A percentile compares a stretch with the other conserved stretches of the same genome.
Conservation (phyloP, 2,113 vertebrate genomes). For the human region DNA sequence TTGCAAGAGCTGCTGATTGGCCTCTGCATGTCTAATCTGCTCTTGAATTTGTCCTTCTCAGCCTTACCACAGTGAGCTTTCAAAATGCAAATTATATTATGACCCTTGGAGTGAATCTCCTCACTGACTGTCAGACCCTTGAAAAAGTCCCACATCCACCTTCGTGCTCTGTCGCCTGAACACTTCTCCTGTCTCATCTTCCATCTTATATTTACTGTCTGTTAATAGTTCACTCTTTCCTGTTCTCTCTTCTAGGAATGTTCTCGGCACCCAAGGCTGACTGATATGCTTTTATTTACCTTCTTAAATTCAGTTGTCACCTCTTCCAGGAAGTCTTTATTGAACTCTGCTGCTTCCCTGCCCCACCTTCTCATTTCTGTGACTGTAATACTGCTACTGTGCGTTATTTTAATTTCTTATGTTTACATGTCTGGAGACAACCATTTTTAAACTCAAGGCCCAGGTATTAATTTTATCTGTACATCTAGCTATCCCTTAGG, state of each 20-base stretch:
- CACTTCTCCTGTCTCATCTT: not conserved
- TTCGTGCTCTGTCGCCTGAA: rapidly evolving
- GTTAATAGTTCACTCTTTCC: not conserved
- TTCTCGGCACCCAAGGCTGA: not conserved
- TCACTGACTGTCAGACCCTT: not conserved
- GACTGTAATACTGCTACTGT: not conserved
- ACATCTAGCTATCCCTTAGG: not conserved
- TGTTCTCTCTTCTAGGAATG: not conserved
- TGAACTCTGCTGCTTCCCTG: not conserved
- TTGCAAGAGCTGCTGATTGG: not conserved
- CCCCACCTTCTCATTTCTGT: not conserved
- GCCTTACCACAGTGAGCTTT: not conserved
- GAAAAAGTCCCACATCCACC: not conserved
- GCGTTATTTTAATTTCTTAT: not conserved
- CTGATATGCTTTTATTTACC: not conserved
- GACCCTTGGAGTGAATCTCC: not conserved
- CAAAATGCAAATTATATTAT: not conserved
- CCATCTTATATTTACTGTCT: not conserved
- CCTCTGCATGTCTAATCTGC: not conserved
- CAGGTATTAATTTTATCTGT: not conserved
- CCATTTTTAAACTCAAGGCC: not conserved
- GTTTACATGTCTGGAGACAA: not conserved
- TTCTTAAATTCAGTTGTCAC: not conserved
- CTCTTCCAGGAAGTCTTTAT: not conserved
- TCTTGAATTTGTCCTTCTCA: not conserved